phyloP scores from a whole-genome alignment of 2,888 invertebrate species.

The Hirudinaria manillensis region DNA sequence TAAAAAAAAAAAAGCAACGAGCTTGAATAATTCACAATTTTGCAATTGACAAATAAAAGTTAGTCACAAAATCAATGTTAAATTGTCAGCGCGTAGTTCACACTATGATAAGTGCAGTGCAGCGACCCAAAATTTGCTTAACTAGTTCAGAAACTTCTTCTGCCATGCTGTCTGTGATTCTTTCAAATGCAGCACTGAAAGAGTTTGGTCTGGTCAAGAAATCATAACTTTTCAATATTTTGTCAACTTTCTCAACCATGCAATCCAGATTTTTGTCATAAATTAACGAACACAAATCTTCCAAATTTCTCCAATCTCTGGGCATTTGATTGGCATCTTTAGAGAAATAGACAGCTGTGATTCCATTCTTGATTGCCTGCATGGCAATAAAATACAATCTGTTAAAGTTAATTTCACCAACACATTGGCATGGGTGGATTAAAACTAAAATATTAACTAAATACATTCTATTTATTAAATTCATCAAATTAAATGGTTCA shows the following conservation, averaged over 20 bases:
- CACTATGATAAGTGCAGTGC: not conserved
- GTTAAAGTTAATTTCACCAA: too few relatives aligned
- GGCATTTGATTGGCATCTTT: not conserved
- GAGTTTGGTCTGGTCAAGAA: not conserved
- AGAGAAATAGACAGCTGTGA: not conserved
- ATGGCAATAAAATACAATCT: not conserved
- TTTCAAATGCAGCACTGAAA: slow-evolving; percentile 1
- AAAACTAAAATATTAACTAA: too few relatives aligned
- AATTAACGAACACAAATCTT: not conserved
- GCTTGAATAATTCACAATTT: too few relatives aligned
- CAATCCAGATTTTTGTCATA: not conserved
- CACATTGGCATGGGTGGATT: too few relatives aligned
- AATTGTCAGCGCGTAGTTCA: too few relatives aligned
- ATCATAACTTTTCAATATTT: not conserved
- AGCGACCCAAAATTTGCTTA: not conserved
- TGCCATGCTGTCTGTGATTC: not conserved
- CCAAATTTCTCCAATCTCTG: not conserved
- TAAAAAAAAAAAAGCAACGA: too few relatives aligned
- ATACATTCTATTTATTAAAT: too few relatives aligned
- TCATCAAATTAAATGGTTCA: too few relatives aligned
- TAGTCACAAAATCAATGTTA: not conserved
- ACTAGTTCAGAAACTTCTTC: not conserved
- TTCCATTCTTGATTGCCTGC: slow-evolving; percentile 5
- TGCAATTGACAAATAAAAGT: too few relatives aligned
- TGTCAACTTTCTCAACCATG: not conserved